Conservation (phyloP, 2,113 vertebrate genomes). For the Rutilus rutilus region DNA sequence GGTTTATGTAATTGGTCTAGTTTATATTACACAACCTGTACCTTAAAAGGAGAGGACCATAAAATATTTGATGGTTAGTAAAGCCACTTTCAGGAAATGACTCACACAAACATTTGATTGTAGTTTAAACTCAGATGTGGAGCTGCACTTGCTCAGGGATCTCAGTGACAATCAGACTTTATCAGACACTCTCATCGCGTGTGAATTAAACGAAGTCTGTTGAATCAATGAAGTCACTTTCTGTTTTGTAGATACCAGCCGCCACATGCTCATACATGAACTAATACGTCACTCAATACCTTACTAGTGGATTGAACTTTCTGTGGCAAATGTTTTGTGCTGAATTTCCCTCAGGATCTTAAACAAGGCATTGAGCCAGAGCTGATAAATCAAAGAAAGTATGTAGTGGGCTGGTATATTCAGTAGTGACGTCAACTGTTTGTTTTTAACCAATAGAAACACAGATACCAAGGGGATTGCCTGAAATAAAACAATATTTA, state of each 20-base stretch:
- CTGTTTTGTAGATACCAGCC: background rate
- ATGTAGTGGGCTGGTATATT: background rate
- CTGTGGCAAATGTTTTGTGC: background rate
- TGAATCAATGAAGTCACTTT: background rate
- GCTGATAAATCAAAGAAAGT: background rate
- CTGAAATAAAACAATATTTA: background rate
- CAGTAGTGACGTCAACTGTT: background rate
- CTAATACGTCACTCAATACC: background rate
- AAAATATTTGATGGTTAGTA: background rate
- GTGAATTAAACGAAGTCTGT: background rate
- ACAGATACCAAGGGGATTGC: background rate
- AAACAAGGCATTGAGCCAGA: background rate
- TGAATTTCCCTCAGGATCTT: background rate
- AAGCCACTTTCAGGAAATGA: conserved; percentile 42
- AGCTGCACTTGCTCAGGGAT: background rate
- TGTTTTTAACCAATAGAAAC: background rate
- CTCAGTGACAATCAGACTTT: background rate
- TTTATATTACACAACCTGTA: conserved; percentile 5
- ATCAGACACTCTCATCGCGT: background rate
- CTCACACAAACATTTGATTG: conserved; percentile 44
- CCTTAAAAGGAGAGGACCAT: conserved; percentile 17
- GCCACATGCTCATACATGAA: conserved; percentile 12
- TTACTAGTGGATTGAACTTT: background rate
- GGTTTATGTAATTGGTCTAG: background rate
- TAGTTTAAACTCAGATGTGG: conserved; percentile 12